Evolutionary conservation across 1,140 invertebrate species (phyloP).

Genomic region (Hesperophylax magnus): DNA sequence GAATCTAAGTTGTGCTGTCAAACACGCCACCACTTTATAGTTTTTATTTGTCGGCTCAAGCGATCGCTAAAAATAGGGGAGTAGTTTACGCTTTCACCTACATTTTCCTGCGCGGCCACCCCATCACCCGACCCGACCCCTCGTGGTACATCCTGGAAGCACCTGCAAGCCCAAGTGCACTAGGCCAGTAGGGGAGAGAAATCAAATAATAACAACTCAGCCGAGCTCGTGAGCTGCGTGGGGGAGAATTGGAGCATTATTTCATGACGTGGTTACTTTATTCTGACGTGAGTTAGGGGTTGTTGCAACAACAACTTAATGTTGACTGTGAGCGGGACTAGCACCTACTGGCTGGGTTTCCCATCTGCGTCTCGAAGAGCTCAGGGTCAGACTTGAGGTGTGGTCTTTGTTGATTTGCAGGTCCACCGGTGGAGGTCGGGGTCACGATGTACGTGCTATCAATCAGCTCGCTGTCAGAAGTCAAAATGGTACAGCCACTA

Average conservation of each 20-base stretch:
- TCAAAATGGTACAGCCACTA: constrained; percentile 90
- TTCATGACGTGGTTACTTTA: not conserved
- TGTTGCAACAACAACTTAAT: not conserved
- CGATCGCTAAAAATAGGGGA: not conserved
- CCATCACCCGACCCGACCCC: not conserved
- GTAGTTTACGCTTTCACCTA: not conserved
- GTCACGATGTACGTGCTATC: constrained; percentile 98
- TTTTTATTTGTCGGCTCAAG: not conserved
- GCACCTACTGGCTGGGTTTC: not conserved
- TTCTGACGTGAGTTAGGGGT: not conserved
- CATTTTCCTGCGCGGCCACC: not conserved
- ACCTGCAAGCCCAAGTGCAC: constrained; percentile 1
- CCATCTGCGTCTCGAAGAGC: not conserved
- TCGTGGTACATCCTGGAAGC: not conserved
- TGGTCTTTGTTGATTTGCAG: constrained; percentile 75
- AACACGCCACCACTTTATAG: too few relatives aligned
- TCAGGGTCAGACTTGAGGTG: constrained; percentile 32
- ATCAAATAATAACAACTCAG: not conserved
- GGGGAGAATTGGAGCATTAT: not conserved
- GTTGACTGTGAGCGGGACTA: not conserved
- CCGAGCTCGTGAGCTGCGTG: not conserved
- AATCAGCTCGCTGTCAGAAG: constrained; percentile 98
- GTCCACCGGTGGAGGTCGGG: constrained; percentile 95
- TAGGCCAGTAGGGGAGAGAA: constrained; percentile 3
- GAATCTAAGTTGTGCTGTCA: too few relatives aligned